Evolutionary conservation across 2,797 vertebrate species (phyloP).

Genomic region (Chelidonichthys spinosus): DNA sequence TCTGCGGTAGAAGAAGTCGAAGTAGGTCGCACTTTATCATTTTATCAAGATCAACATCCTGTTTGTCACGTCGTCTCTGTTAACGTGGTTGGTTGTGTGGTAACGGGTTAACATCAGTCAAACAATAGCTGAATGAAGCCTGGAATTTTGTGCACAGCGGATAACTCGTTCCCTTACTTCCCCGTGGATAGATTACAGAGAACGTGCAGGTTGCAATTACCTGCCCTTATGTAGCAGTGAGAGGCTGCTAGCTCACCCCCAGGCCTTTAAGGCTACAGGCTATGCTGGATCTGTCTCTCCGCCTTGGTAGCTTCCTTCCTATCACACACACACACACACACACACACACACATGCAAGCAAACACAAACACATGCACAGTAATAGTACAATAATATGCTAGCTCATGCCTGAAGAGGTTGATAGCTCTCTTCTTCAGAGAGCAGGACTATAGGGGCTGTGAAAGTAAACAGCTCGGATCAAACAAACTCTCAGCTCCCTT

Average conservation of each 20-base stretch:
- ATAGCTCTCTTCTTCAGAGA: constrained; percentile 77
- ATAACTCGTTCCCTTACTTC: constrained; percentile 15
- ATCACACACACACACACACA: constrained; percentile 1
- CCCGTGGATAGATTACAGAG: constrained; percentile 29
- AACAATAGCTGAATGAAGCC: constrained; percentile 21
- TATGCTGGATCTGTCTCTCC: constrained; percentile 35
- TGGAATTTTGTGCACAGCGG: constrained; percentile 18
- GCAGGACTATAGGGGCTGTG: constrained; percentile 73
- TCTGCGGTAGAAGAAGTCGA: background rate
- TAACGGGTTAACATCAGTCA: constrained; percentile 12
- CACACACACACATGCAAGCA: constrained; percentile 6
- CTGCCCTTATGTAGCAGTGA: constrained; percentile 60
- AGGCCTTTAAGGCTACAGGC: constrained; percentile 60
- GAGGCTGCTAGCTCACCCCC: constrained; percentile 61
- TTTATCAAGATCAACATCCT: constrained; percentile 54
- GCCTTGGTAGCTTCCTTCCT: constrained; percentile 29
- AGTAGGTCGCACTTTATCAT: constrained; percentile 6
- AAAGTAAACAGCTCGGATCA: constrained; percentile 83
- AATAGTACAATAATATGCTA: constrained; percentile 74
- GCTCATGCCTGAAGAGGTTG: constrained; percentile 80
- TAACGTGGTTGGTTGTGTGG: background rate
- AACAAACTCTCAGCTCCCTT: constrained; percentile 78
- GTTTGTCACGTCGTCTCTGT: constrained; percentile 38
- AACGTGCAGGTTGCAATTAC: constrained; percentile 46
- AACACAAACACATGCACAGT: constrained; percentile 30